phyloP scores from a whole-genome alignment of 2,113 vertebrate species.

The Echinops telfairi region DNA sequence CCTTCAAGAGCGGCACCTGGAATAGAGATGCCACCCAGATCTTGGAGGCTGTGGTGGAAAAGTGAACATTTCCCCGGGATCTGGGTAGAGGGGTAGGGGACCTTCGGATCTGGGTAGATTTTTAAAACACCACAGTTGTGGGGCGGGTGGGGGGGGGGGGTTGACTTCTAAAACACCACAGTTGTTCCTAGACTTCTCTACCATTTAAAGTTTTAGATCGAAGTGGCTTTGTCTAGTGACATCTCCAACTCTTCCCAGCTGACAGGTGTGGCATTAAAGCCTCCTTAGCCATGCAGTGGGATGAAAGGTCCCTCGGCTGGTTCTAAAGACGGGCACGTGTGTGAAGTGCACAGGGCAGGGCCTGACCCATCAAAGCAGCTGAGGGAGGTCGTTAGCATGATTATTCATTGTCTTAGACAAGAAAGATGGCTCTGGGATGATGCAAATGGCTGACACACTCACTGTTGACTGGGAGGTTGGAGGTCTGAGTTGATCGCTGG shows the following conservation, averaged over 20 bases:
- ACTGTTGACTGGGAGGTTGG: background rate
- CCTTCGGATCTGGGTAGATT: no score
- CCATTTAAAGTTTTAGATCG: background rate
- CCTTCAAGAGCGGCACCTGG: background rate
- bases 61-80: background rate
- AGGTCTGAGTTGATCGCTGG: background rate
- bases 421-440: background rate
- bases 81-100: no score
- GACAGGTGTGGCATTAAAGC: constrained; percentile 18
- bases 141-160: background rate
- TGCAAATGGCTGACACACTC: background rate
- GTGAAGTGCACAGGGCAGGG: background rate
- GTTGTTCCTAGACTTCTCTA: constrained; percentile 20
- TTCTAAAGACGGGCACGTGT: background rate
- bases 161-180: constrained; percentile 1
- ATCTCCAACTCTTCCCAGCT: background rate
- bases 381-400: background rate
- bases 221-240: background rate
- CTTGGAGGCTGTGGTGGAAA: background rate
- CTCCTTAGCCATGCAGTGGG: constrained; percentile 43
- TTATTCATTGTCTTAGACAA: background rate
- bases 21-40: background rate
- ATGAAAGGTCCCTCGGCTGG: accelerated
- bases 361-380: background rate
- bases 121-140: no score